A percentile compares a stretch with the other conserved stretches of the same genome.
Conservation (phyloP, 1,140 invertebrate genomes). For the Lethocerus indicus region DNA sequence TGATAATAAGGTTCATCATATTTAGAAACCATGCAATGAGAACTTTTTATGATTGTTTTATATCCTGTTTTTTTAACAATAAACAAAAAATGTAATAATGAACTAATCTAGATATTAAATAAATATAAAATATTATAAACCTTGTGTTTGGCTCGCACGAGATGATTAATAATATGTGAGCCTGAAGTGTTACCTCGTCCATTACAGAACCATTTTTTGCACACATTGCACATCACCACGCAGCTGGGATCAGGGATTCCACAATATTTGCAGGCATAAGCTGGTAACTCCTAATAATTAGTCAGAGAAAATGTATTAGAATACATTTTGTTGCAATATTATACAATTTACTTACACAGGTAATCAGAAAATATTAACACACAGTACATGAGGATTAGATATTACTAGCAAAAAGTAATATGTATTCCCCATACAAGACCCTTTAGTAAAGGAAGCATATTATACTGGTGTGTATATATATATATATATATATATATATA, state of each 20-base stretch:
- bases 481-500: background rate
- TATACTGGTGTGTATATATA: background rate
- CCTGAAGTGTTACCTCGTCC: constrained; percentile 94
- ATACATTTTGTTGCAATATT: no score
- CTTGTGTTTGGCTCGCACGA: constrained; percentile 95
- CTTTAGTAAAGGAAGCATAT: background rate
- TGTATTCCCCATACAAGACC: background rate
- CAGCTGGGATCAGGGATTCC: constrained; percentile 95
- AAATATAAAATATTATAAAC: constrained; percentile 17
- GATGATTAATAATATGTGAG: constrained; percentile 96
- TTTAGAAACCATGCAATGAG: no score
- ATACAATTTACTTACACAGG: background rate
- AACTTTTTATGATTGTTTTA: no score
- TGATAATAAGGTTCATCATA: no score
- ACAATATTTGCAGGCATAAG: constrained; percentile 96
- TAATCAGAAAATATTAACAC: no score
- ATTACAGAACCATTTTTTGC: constrained; percentile 99
- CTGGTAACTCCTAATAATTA: constrained; percentile 54
- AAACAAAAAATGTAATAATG: no score
- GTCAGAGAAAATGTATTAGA: background rate
- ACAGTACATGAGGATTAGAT: no score
- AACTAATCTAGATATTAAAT: no score
- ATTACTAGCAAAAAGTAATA: background rate
- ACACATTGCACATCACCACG: constrained; percentile 95
- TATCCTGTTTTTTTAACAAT: no score